These are phyloP conservation scores for Limnephilus lunatus DNA, from an alignment of 2,888 invertebrate genomes.

Conservation along the genomic window DNA sequence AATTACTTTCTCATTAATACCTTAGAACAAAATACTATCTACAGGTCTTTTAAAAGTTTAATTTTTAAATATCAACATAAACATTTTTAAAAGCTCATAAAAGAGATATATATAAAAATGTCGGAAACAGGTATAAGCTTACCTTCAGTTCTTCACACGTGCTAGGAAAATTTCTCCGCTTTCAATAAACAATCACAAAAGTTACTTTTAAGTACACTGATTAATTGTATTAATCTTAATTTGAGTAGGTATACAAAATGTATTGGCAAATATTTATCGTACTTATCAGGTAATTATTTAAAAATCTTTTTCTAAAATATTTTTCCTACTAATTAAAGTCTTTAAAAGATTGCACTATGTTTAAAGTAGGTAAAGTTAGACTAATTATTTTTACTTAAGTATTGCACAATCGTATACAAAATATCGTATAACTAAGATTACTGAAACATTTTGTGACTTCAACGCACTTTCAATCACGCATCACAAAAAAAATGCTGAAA, in stretches of 20 bases:
- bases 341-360: conserved; percentile 45
- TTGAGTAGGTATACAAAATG: conserved; percentile 24
- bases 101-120: not conserved
- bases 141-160: conserved; percentile 32
- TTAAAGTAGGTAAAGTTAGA: not conserved
- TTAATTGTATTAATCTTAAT: not conserved
- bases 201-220: conserved; percentile 5
- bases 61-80: not conserved
- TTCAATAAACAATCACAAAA: conserved; percentile 38
- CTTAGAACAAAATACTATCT: not conserved
- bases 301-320: not conserved
- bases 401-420: conserved; percentile 64
- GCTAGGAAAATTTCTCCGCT: conserved; percentile 2
- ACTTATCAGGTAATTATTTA: not conserved
- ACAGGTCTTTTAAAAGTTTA: not conserved
- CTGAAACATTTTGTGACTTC: conserved; percentile 14
- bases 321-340: conserved; percentile 27
- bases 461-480: conserved; percentile 37
- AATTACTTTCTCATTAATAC: not conserved
- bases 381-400: conserved; percentile 32
- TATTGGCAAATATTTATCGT: conserved; percentile 18
- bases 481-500: not conserved
- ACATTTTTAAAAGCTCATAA: conserved; percentile 2
- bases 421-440: conserved; percentile 24
- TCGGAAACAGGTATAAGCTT: conserved; percentile 3